Base-by-base conservation (phyloP, 2,113 vertebrate species). In the Muntiacus muntjak region DNA sequence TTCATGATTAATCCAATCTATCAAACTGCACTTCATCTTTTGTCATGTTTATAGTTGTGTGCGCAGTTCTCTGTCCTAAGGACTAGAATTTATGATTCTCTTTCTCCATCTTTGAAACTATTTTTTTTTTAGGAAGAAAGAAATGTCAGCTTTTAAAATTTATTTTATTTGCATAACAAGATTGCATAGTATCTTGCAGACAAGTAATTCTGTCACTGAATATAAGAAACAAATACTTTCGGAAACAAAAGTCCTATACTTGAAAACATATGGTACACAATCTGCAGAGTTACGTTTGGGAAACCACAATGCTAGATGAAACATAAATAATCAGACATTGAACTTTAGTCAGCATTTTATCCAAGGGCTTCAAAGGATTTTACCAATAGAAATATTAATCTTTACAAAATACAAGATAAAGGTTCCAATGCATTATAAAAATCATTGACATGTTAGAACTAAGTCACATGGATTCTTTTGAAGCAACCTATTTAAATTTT, bases 321-420 rank as follows among this genome's bases (percentile, higher is more conserved):
- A 97, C 62, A 96, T 58, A 86, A 89, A 93, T 52, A 60, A 86
- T 95, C 87, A 94, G 23, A 92, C 28, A 45, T 25, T 95, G 52
- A 97, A 86, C 83, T 95, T 87, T 12, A 87, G 79, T 97, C 87
- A 93, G 60, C 15, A 79, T 84, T 95, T 94, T 82, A 89, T 87
- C 25, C 74, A 93, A 90, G 17, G 21, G 17, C 36, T 78, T 87
- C 95, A 82, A 52, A 95, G 33, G 96, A 78, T 26, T 86, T 95
- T 58, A 54, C 40, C 57, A 79, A 71, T 1, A 71, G 45, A 94
- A 93, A 79, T 19, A 92, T 21, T 26, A 25, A 85, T 97, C 47
- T 95, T 40, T 26, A 54, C 7, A 50, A 91, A 93, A 87, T 25
- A 23, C 4, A 92, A 40, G n/a, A 55, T 36, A 17, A 87, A 89